Conservation (phyloP, 2,113 vertebrate genomes). For the Phrynosoma blainvillii region DNA sequence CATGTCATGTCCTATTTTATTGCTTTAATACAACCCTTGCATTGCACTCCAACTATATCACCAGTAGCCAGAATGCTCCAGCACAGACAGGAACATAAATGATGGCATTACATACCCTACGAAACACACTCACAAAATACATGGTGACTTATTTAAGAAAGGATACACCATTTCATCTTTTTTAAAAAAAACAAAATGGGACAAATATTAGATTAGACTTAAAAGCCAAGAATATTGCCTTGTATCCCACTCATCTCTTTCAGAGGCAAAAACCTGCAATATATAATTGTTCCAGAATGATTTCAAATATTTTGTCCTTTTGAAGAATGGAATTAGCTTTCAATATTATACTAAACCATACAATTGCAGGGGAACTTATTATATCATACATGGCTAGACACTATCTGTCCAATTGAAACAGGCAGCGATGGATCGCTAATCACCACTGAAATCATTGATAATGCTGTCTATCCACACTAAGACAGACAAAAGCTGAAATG, state of each 20-base stretch:
- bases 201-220: neutral
- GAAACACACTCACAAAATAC: neutral
- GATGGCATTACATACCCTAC: conserved; percentile 26
- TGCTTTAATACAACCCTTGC: conserved; percentile 42
- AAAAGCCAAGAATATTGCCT: conserved; percentile 5
- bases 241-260: neutral
- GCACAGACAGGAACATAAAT: conserved; percentile 10
- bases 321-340: conserved; percentile 25
- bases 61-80: conserved; percentile 21
- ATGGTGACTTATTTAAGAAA: conserved; percentile 28
- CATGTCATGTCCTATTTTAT: conserved; percentile 62
- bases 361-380: conserved; percentile 30
- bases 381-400: conserved; percentile 68
- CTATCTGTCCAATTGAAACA: conserved; percentile 73
- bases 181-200: neutral
- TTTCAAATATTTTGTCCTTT: conserved; percentile 26
- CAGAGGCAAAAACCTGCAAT: rapidly evolving
- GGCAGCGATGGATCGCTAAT: conserved; percentile 74
- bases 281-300: conserved; percentile 12
- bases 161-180: conserved; percentile 20
- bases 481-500: conserved; percentile 89
- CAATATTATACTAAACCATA: conserved; percentile 27
- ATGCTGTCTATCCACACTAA: conserved; percentile 81
- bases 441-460: conserved; percentile 81
- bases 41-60: conserved; percentile 7